phyloP scores from a whole-genome alignment of 2,888 invertebrate genomes.

The Phyllotreta cruciferae region DNA sequence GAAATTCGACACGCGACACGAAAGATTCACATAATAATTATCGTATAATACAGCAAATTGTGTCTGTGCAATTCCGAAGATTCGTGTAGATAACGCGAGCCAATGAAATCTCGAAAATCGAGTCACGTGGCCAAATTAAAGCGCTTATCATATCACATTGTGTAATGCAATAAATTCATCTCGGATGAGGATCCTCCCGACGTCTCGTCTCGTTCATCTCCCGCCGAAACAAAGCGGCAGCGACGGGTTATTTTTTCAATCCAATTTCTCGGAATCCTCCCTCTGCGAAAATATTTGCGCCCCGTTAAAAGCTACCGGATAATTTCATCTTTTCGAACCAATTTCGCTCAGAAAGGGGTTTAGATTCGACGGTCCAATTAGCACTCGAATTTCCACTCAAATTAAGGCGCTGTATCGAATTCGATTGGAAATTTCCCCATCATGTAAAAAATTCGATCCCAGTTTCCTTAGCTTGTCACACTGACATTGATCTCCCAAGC shows the following conservation, averaged over 20 bases:
- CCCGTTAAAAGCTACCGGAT: constrained; percentile 14
- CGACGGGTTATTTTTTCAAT: constrained; percentile 3
- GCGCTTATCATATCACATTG: no score
- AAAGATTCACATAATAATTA: constrained; percentile 17
- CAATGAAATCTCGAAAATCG: no score
- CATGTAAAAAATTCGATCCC: background rate
- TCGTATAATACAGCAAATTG: constrained; percentile 1
- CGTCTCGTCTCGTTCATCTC: background rate
- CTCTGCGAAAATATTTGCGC: constrained; percentile 15
- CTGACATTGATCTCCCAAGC: no score
- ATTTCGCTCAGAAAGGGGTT: constrained; percentile 7
- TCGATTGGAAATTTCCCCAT: background rate
- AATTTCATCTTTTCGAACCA: constrained; percentile 4
- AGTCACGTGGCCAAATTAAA: no score
- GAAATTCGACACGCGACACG: constrained; percentile 25
- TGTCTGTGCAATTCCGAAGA: background rate
- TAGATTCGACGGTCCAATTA: constrained; percentile 1
- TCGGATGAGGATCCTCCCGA: background rate
- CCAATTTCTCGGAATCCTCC: constrained; percentile 2
- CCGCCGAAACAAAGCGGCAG: constrained; percentile 4
- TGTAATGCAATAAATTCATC: no score
- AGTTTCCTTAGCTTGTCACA: constrained; percentile 1
- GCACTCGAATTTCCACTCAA: background rate
- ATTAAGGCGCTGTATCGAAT: background rate
- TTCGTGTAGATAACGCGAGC: background rate